These are phyloP conservation scores for Pimpla rufipes DNA, from an alignment of 2,888 invertebrate genomes.

Conservation along the genomic window DNA sequence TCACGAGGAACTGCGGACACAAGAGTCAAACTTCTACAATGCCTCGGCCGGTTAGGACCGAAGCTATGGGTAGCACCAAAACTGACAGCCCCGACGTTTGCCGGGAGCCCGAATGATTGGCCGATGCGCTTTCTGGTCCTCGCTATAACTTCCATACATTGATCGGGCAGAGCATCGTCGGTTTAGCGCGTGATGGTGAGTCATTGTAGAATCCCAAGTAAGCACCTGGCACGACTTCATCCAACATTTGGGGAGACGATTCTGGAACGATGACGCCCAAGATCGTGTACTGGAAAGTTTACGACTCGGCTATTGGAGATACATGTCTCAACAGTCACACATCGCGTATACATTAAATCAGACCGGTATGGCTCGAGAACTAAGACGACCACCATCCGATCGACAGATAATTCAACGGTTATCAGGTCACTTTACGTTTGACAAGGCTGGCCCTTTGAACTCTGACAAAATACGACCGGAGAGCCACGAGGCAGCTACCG, in stretches of 20 bases:
- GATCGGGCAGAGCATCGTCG: not conserved
- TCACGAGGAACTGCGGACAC: too few relatives aligned
- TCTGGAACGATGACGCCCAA: not conserved
- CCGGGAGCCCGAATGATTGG: not conserved
- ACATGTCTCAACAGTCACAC: not conserved
- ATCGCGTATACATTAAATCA: not conserved
- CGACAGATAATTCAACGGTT: not conserved
- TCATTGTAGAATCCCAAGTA: too few relatives aligned
- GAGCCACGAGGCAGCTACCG: too few relatives aligned
- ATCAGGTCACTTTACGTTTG: not conserved
- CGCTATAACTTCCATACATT: not conserved
- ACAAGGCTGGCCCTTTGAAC: not conserved
- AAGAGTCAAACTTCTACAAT: too few relatives aligned
- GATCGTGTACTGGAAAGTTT: not conserved
- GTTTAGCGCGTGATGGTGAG: too few relatives aligned
- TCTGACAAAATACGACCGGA: not conserved
- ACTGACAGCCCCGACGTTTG: not conserved
- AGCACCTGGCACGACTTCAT: too few relatives aligned
- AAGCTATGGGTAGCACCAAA: conserved; percentile 3
- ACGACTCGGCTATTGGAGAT: not conserved
- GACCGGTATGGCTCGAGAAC: not conserved
- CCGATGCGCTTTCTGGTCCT: not conserved
- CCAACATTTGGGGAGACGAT: too few relatives aligned
- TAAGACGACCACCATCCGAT: not conserved
- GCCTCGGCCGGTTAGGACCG: too few relatives aligned